Evolutionary conservation across 2,888 invertebrate genomes (phyloP), one percentile per base, ranked within the genome.

Genomic region (Elegia similella): DNA sequence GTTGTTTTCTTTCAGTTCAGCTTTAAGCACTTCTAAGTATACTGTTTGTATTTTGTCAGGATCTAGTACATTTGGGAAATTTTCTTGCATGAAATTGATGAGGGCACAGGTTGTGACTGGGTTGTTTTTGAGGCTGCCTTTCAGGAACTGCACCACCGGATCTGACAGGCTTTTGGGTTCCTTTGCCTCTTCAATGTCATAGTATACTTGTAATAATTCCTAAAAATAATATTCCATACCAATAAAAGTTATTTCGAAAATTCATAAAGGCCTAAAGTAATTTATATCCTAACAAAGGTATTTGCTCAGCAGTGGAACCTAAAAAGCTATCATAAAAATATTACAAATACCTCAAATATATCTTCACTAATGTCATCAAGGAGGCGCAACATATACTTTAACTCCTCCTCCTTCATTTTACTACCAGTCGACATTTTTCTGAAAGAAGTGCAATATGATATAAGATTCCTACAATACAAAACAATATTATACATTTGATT

Each of bases 331-430:
- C n/a, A n/a, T n/a, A n/a, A n/a, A n/a, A n/a, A n/a, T n/a, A n/a
- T n/a, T n/a, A n/a, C n/a, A n/a, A n/a, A n/a, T n/a, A 91, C 92
- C 67, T 88, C 81, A 75, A 79, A 84, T 61, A 86, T 69, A 60
- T 82, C 76, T 55, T 79, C 78, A 59, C 77, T 78, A 2, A 85
- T 73, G 59, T 83, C 70, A 67, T 92, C 89, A 59, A 89, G 78
- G 10, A 92, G 77, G 42, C 75, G 76, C 55, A 92, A 69, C 61
- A 86, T 74, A 62, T 92, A 92, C 64, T 86, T 85, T 6, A 91
- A 60, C 65, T 92, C 92, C 57, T 87, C 86, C 67, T 90, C 89
- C 69, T 84, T 83, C 86, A 90, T 89, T 57, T 66, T 84, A 64
- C 46, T 38, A 42, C 46, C 42, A 61, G 50, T 42, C 63, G 61